phyloP scores from a whole-genome alignment of 2,888 invertebrate genomes.

The Heliconius aoede region DNA sequence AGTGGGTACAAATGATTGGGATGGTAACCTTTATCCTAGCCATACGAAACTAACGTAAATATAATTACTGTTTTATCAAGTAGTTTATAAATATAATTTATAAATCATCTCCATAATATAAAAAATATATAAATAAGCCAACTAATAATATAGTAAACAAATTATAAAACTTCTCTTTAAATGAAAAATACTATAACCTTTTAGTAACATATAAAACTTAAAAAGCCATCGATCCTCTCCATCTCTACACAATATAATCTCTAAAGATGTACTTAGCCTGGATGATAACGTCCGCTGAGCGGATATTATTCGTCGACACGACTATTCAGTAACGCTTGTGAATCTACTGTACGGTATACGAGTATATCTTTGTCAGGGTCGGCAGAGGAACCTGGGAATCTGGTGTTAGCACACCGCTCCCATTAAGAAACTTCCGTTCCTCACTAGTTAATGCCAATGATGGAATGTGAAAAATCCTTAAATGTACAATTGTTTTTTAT shows the following conservation, averaged over 20 bases:
- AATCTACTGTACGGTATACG: not conserved
- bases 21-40: not conserved
- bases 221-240: not conserved
- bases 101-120: not conserved
- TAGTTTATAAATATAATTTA: not conserved
- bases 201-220: not conserved
- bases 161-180: not conserved
- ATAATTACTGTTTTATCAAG: not conserved
- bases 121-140: not conserved
- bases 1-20: not conserved
- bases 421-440: no score
- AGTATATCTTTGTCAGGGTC: not conserved
- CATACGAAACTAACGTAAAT: not conserved
- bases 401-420: no score
- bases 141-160: not conserved
- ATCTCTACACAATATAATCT: conserved; percentile 4
- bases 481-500: not conserved
- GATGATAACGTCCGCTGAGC: conserved; percentile 16
- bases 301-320: conserved; percentile 18
- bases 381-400: no score
- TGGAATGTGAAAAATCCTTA: not conserved
- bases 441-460: not conserved
- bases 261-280: conserved; percentile 8
- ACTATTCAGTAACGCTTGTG: not conserved
- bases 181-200: not conserved